Conservation (phyloP, 2,888 invertebrate species). For the Melolontha melolontha region DNA sequence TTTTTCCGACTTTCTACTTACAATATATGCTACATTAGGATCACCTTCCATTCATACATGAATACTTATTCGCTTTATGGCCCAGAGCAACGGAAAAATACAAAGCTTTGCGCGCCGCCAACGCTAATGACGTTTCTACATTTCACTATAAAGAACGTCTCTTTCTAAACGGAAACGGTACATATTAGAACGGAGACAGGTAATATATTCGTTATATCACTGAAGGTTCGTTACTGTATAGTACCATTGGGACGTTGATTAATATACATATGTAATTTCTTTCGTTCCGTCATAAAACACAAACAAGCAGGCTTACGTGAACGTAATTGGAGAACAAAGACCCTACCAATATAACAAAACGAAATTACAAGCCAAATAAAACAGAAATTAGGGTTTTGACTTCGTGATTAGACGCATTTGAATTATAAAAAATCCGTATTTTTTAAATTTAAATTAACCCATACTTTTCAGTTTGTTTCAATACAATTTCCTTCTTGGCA, state of each 20-base stretch:
- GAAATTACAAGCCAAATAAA: conserved; percentile 3
- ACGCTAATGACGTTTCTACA: conserved; percentile 6
- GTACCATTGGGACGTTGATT: conserved; percentile 1
- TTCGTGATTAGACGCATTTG: conserved; percentile 3
- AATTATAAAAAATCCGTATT: not conserved
- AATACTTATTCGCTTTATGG: too few species aligned
- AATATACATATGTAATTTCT: conserved; percentile 1
- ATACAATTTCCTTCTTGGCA: not conserved
- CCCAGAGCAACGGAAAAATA: too few species aligned
- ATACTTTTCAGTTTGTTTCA: not conserved
- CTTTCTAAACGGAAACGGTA: conserved; percentile 8
- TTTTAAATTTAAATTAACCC: not conserved
- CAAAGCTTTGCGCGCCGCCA: too few species aligned
- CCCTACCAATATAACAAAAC: not conserved
- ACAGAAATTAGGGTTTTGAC: conserved; percentile 1
- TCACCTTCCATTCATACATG: too few species aligned
- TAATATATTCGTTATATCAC: conserved; percentile 2
- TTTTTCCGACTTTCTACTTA: too few species aligned
- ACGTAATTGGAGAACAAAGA: conserved; percentile 2
- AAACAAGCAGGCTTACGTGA: conserved; percentile 4
- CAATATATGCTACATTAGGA: too few species aligned
- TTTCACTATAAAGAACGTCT: conserved; percentile 1
- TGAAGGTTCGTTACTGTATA: conserved; percentile 1
- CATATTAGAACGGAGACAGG: conserved; percentile 8
- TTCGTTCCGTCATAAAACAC: not conserved